phyloP scores from a whole-genome alignment of 2,888 invertebrate species.

The Crematogaster levior region DNA sequence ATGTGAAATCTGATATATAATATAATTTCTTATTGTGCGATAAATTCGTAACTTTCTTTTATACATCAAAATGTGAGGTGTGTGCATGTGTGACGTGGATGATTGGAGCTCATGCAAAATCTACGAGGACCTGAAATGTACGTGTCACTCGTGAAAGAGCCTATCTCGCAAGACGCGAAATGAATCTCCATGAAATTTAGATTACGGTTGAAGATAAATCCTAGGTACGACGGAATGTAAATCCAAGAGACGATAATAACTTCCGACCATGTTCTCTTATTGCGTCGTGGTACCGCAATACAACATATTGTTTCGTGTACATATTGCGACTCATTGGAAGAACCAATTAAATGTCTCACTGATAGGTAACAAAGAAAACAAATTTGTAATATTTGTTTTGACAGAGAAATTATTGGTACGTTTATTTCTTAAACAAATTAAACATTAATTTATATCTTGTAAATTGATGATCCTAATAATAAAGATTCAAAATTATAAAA shows the following conservation, averaged over 20 bases:
- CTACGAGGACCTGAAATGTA: not conserved
- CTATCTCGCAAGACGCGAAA: slow-evolving; percentile 46
- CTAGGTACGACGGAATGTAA: slow-evolving; percentile 28
- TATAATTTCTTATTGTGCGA: not conserved
- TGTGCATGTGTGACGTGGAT: not conserved
- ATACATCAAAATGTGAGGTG: not conserved
- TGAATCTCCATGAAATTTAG: slow-evolving; percentile 53
- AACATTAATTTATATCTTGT: not conserved
- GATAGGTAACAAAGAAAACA: not conserved
- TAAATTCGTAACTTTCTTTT: not conserved
- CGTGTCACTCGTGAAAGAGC: slow-evolving; percentile 26
- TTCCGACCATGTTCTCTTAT: slow-evolving; percentile 11
- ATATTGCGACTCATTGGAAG: slow-evolving; percentile 52
- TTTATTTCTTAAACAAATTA: not conserved
- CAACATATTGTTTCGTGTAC: slow-evolving; percentile 16
- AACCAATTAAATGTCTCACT: slow-evolving; percentile 55
- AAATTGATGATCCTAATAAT: not conserved
- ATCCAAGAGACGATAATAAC: slow-evolving; percentile 45
- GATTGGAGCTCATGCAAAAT: slow-evolving; percentile 7
- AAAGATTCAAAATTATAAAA: not conserved
- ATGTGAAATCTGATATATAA: no score
- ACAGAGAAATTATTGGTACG: not conserved
- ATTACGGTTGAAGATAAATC: slow-evolving; percentile 44
- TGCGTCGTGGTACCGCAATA: not conserved
- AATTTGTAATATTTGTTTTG: no score